Percentiles rank a stretch among this genome's conserved stretches.
Conservation (phyloP, 2,113 vertebrate genomes). For the Mugil cephalus region DNA sequence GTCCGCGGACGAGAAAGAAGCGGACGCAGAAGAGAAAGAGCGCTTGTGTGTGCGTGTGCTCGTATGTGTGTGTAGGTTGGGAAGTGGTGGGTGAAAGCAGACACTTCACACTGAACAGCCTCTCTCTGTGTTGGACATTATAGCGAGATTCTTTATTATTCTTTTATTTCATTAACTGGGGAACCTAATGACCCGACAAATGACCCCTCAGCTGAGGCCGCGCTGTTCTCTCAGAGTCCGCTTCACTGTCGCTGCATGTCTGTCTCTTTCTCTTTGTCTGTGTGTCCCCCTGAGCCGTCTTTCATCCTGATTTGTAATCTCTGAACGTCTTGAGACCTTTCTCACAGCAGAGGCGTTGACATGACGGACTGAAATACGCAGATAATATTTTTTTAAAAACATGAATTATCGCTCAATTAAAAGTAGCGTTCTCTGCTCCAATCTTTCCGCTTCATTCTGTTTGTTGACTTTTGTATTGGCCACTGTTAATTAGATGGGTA, state of each 20-base stretch:
- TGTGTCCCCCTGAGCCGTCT: background rate
- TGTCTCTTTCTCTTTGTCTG: conserved; percentile 23
- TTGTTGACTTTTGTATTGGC: background rate
- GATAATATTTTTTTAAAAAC: background rate
- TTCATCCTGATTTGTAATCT: background rate
- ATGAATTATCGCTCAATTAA: background rate
- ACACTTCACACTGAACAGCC: conserved; percentile 56
- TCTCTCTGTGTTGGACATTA: conserved; percentile 61
- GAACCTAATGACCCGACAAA: conserved; percentile 70
- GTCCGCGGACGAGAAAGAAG: conserved; percentile 14
- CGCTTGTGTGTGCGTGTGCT: conserved; percentile 2
- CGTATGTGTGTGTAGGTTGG: conserved; percentile 32
- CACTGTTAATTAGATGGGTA: background rate
- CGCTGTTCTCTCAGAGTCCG: conserved; percentile 29
- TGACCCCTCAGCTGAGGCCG: conserved; percentile 50
- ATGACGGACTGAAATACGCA: background rate
- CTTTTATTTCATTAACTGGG: conserved; percentile 73
- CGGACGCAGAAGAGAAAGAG: conserved; percentile 14
- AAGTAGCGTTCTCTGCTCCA: background rate
- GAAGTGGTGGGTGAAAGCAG: conserved; percentile 54
- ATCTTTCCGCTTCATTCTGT: background rate
- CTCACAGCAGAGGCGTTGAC: background rate
- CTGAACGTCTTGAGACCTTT: conserved; percentile 1
- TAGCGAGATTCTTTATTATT: conserved; percentile 67
- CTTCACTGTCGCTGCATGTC: conserved; percentile 16